phyloP scores from a whole-genome alignment of 2,888 invertebrate species.

The Synergus laeviventris region DNA sequence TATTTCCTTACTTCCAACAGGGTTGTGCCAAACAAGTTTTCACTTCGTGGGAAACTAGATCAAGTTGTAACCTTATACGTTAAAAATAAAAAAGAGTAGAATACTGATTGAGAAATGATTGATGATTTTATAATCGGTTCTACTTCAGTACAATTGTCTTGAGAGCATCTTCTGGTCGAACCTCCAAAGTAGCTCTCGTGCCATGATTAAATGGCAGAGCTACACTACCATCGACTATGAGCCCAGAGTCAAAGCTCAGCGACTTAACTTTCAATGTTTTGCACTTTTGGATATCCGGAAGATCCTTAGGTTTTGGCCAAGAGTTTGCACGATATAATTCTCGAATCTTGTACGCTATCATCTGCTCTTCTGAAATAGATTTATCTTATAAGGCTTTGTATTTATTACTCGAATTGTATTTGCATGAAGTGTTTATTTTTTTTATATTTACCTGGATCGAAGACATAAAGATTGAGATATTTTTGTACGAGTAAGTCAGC shows the following conservation, averaged over 20 bases:
- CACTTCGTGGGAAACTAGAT: too few species aligned
- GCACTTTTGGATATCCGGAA: conserved; percentile 86
- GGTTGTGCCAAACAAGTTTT: too few species aligned
- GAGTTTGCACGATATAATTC: conserved; percentile 93
- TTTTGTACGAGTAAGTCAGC: conserved; percentile 44
- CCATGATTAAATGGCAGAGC: conserved; percentile 97
- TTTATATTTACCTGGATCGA: conserved; percentile 48
- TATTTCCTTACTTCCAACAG: too few species aligned
- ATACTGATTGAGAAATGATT: too few species aligned
- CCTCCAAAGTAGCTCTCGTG: conserved; percentile 89
- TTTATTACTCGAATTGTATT: not conserved
- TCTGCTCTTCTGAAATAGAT: conserved; percentile 80
- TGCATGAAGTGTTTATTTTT: not conserved
- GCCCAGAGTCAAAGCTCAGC: conserved; percentile 91
- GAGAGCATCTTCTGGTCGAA: conserved; percentile 90
- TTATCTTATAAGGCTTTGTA: not conserved
- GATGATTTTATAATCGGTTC: not conserved
- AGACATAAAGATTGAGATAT: conserved; percentile 48
- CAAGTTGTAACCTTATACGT: too few species aligned
- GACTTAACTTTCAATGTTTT: conserved; percentile 87
- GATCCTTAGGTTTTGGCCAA: conserved; percentile 86
- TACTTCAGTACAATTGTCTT: conserved; percentile 71
- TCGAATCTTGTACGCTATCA: conserved; percentile 93
- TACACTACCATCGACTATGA: conserved; percentile 97
- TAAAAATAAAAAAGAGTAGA: too few species aligned